A percentile compares a stretch with the other conserved stretches of the same genome.
Evolutionary conservation across 2,797 vertebrate genomes (phyloP).

Genomic region (Epinephelus coioides): DNA sequence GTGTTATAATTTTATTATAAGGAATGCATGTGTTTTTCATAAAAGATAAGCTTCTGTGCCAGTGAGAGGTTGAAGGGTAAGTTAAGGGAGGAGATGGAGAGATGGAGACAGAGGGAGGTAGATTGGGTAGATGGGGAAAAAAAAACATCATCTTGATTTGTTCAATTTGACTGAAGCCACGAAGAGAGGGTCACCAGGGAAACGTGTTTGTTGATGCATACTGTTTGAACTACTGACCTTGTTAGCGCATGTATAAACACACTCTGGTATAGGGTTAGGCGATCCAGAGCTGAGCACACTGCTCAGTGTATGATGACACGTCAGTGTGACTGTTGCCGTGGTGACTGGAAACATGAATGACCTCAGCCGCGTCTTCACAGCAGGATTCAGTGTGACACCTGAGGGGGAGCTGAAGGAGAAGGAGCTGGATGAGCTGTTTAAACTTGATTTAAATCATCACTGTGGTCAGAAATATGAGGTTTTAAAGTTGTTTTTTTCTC

Average conservation of each 20-base stretch:
- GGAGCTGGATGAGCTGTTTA: too few relatives aligned
- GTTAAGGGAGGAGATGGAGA: conserved; percentile 34
- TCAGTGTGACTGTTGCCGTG: conserved; percentile 71
- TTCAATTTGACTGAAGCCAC: conserved; percentile 69
- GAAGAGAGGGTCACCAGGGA: conserved; percentile 65
- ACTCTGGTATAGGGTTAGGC: conserved; percentile 43
- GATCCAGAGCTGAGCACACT: conserved; percentile 12
- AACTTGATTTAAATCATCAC: background rate
- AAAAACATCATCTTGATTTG: conserved; percentile 60
- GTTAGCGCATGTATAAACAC: conserved; percentile 37
- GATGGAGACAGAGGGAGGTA: conserved; percentile 19
- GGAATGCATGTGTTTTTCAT: conserved; percentile 43
- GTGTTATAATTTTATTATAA: conserved; percentile 42
- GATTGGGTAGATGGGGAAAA: conserved; percentile 8
- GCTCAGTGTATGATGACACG: conserved; percentile 57
- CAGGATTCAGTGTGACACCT: conserved; percentile 32
- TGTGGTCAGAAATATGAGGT: background rate
- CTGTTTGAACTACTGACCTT: conserved; percentile 70
- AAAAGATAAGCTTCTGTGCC: conserved; percentile 20
- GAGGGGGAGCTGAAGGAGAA: background rate
- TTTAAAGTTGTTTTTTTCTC: background rate
- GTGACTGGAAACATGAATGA: conserved; percentile 68
- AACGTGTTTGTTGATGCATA: conserved; percentile 68
- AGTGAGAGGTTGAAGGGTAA: conserved; percentile 40
- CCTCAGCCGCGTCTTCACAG: conserved; percentile 47